These are phyloP conservation scores for Eupeodes luniger DNA, from an alignment of 2,888 invertebrate species.

Conservation along the genomic window DNA sequence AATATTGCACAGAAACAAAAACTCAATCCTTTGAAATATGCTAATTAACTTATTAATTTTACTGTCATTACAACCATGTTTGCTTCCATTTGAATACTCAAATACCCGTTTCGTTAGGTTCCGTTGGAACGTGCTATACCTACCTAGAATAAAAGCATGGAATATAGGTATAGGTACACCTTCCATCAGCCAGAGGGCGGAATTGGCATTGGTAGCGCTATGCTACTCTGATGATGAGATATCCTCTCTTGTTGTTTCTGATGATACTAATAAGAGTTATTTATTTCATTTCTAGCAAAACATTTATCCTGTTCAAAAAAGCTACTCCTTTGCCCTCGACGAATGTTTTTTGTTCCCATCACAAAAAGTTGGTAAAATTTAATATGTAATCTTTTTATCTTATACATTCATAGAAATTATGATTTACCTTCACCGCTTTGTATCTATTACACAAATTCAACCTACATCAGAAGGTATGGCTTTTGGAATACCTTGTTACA, in stretches of 20 bases:
- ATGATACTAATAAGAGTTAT: background rate
- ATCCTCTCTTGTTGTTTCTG: background rate
- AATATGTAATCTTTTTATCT: slow-evolving; percentile 37
- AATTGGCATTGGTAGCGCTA: no score
- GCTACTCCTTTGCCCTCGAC: background rate
- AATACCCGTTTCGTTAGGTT: background rate
- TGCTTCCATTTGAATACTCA: background rate
- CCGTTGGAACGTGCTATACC: background rate
- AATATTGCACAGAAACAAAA: background rate
- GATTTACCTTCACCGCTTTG: slow-evolving; percentile 39
- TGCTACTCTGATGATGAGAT: background rate
- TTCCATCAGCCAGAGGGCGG: no score
- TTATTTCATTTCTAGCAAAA: background rate
- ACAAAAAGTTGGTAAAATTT: slow-evolving; percentile 14
- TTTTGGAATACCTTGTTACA: background rate
- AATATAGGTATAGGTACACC: no score
- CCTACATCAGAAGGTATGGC: background rate
- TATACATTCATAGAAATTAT: slow-evolving; percentile 59
- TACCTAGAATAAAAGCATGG: background rate
- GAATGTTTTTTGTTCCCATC: background rate
- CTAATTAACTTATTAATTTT: slow-evolving; percentile 35
- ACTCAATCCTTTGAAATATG: slow-evolving; percentile 18
- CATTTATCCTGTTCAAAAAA: background rate
- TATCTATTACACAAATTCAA: slow-evolving; percentile 31
- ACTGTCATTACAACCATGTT: slow-evolving; percentile 15